Evolutionary conservation across 2,113 vertebrate species (phyloP).

Genomic region (Piliocolobus tephrosceles): DNA sequence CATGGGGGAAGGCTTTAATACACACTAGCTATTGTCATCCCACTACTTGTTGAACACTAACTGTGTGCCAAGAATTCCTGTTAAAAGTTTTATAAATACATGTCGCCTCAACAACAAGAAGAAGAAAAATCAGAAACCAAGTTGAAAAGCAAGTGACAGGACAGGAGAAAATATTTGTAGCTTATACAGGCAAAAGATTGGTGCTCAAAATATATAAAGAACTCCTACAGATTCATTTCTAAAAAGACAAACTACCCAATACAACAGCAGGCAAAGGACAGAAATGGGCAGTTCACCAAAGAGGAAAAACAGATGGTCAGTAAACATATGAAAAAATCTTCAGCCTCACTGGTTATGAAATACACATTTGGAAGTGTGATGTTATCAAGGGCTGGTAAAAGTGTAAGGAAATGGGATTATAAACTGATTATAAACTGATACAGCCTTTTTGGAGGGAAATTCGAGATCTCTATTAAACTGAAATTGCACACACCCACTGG

Average conservation of each 20-base stretch:
- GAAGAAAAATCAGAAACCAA: neutral
- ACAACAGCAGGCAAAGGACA: neutral
- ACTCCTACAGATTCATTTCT: neutral
- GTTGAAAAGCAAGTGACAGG: neutral
- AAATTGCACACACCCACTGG: neutral
- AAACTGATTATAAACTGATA: neutral
- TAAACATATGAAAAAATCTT: neutral
- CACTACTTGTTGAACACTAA: neutral
- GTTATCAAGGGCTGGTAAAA: neutral
- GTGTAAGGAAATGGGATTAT: neutral
- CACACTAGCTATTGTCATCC: neutral
- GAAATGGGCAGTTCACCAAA: neutral
- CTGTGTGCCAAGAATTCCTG: neutral
- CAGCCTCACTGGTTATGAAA: neutral
- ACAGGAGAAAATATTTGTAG: neutral
- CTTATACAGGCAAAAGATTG: neutral
- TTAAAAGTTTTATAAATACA: neutral
- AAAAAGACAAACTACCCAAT: neutral
- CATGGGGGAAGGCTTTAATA: neutral
- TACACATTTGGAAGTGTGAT: slow-evolving; percentile 18
- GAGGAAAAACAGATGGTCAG: slow-evolving; percentile 8
- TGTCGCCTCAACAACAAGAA: neutral
- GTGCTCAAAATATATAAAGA: neutral
- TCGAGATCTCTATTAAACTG: neutral
- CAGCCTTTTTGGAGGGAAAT: neutral